phyloP scores from a whole-genome alignment of 2,888 invertebrate genomes.

The Caenorhabditis panamensis region DNA sequence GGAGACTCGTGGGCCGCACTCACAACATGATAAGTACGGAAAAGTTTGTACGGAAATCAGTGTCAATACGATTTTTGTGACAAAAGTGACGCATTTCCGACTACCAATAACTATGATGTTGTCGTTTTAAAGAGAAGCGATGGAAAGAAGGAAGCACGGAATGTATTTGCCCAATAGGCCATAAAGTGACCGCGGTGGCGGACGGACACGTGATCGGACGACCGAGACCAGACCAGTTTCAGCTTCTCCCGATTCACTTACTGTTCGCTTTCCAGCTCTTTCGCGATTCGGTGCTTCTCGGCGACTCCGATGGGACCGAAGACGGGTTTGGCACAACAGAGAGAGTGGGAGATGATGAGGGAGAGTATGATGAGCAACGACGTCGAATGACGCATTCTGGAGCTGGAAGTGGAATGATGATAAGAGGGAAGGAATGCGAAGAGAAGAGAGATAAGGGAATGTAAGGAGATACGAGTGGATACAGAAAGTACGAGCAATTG shows the following conservation, averaged over 20 bases:
- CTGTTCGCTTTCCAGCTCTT: conserved; percentile 46
- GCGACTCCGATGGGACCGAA: conserved; percentile 51
- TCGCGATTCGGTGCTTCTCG: conserved; percentile 39
- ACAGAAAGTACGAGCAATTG: not conserved
- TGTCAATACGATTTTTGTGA: conserved; percentile 19
- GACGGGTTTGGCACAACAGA: conserved; percentile 41
- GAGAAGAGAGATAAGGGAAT: conserved; percentile 5
- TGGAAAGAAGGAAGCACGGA: conserved; percentile 22
- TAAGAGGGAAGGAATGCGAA: no score
- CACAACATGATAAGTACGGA: no score
- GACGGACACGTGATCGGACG: conserved; percentile 51
- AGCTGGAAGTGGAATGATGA: no score
- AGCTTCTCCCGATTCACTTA: conserved; percentile 23
- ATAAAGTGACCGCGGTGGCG: conserved; percentile 54
- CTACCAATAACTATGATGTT: conserved; percentile 35
- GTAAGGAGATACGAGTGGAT: not conserved
- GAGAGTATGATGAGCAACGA: conserved; percentile 37
- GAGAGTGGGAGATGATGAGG: conserved; percentile 12
- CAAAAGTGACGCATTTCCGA: conserved; percentile 54
- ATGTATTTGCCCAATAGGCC: conserved; percentile 51
- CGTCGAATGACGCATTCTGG: conserved; percentile 30
- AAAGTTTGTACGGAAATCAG: no score
- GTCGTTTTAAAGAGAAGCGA: conserved; percentile 21
- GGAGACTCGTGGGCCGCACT: no score
- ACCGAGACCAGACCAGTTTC: conserved; percentile 8